Base-by-base conservation (phyloP, 92 coral and sea anemone species). In the Muricea muricata region DNA sequence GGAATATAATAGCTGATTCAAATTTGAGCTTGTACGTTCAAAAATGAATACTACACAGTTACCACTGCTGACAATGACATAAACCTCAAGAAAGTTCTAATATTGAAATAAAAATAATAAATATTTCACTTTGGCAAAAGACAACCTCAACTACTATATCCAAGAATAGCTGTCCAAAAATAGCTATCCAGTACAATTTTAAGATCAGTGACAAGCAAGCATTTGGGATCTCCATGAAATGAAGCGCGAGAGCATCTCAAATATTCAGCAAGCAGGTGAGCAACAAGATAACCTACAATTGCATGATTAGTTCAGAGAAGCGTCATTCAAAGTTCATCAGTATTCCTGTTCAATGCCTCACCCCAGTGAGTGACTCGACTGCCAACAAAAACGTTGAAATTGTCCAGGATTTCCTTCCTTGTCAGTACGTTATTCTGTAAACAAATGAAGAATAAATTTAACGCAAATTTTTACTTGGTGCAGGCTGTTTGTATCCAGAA, bases 361-460 rank as follows among this genome's bases (percentile, higher is more conserved):
- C 99, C 99, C 66, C 69, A 97, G 75, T 90, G 92, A 24, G 99
- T 93, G 21, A 92, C 99, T 26, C 83, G 76, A 82, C 99, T 97
- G 23, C 99, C 97, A 2, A 93, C 98, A 81, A 97, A 97, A 17
- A 88, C 39, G 35, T 87, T 87, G 39, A 79, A 76, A 18, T 92
- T 91, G 70, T 74, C 91, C 6, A 97, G 84, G 52, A 97, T 85
- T 80, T 96, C 99, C 21, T 89, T 87, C 55, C 82, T 94, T 17
- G 94, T 78, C 42, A 96, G 87, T 81, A 60, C 69, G 3, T 85
- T 78, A 76, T 96, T 92, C 99, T 96, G 76, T 17, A 31, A 69
- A 33, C 33, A 6, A 60, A 24, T 58, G 5, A 26, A 58, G 33
- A 58, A 8, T 50, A n/a, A n/a, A 50, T 50, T 54, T 14, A 54